Percentiles rank a stretch among this genome's conserved stretches.
Evolutionary conservation across 2,888 invertebrate species (phyloP).

Genomic region (Hemithea aestivaria): DNA sequence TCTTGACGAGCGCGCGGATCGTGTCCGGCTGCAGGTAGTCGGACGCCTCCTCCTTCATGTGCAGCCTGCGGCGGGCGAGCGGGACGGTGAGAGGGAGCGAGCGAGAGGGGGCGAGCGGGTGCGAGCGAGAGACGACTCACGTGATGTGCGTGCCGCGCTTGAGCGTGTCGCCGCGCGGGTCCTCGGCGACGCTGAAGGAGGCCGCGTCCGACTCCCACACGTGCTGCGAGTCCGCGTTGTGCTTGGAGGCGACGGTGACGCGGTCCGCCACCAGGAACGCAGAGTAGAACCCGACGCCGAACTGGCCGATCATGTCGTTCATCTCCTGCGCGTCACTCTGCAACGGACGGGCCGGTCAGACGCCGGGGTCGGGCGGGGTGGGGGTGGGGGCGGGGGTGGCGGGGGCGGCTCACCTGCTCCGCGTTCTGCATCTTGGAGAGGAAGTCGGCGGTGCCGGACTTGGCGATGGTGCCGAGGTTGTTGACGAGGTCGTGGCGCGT

Average conservation of each 20-base stretch:
- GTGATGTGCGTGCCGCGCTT: conserved; percentile 93
- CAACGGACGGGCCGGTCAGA: background rate
- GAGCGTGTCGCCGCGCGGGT: conserved; percentile 95
- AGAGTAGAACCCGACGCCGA: conserved; percentile 99
- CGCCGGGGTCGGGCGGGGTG: background rate
- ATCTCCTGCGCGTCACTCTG: conserved; percentile 82
- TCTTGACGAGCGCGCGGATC: conserved; percentile 93
- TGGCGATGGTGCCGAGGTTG: conserved; percentile 99
- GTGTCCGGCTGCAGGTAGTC: conserved; percentile 97
- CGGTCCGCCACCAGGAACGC: conserved; percentile 97
- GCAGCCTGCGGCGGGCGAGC: conserved; percentile 79
- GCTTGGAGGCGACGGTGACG: conserved; percentile 96
- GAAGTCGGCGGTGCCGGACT: conserved; percentile 98
- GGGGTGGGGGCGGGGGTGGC: background rate
- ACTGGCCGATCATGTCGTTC: conserved; percentile 99
- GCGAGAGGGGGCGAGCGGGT: conserved; percentile 50
- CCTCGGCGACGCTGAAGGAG: conserved; percentile 92
- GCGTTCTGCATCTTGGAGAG: conserved; percentile 91
- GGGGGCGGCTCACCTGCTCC: conserved; percentile 43
- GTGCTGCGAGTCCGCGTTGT: conserved; percentile 95
- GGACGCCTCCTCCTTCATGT: conserved; percentile 97
- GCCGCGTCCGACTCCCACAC: conserved; percentile 99
- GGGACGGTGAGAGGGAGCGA: conserved; percentile 84
- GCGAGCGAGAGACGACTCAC: conserved; percentile 48
- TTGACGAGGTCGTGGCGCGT: conserved; percentile 94